Base-by-base conservation (phyloP, 2,113 vertebrate species). In the Onychostruthus taczanowskii region DNA sequence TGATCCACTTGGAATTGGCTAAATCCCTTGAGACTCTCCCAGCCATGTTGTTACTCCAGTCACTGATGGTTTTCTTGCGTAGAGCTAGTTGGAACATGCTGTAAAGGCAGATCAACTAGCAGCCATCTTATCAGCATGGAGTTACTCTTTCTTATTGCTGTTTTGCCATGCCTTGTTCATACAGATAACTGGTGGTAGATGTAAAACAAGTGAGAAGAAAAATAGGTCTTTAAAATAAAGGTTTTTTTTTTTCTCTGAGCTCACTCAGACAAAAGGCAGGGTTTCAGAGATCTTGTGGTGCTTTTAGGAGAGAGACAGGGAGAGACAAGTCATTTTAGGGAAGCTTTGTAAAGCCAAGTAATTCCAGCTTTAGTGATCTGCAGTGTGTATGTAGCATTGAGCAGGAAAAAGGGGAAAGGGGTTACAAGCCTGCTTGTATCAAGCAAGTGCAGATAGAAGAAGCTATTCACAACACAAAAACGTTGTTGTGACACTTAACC, bases 231-330 rank as follows among this genome's bases (percentile, higher is more conserved):
- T 46, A 81, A 77, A 88, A 79, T n/a, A 3, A 55, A 52, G 5
- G 55, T 44, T 74, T 75, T 79, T 74, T 75, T 79, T 82, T 35
- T 55, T 19, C 31, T 79, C 62, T 83, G 44, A 93, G 35, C 33
- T 52, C 5, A 44, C 16, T 59, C 52, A 87, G 70, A 37, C 0
- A 3, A 81, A 92, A 78, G 17, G n/a, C 17, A 39, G 0, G 0
- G 13, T 49, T 61, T 77, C 68, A 55, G 33, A 84, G 50, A 59
- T 37, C 39, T 82, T 81, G 14, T 58, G n/a, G 2, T 62, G 28
- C 24, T 75, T 79, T 64, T 61, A n/a, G 41, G 12, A 53, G 52
- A 63, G 30, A 61, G 31, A 28, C 0, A 21, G 13, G 2, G 28
- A 68, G 8, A 26, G 55, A 50, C 16, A 66, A 74, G 18, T 52